Evolutionary conservation across 2,888 invertebrate species (phyloP).

Genomic region (Platerodrilus igneus): DNA sequence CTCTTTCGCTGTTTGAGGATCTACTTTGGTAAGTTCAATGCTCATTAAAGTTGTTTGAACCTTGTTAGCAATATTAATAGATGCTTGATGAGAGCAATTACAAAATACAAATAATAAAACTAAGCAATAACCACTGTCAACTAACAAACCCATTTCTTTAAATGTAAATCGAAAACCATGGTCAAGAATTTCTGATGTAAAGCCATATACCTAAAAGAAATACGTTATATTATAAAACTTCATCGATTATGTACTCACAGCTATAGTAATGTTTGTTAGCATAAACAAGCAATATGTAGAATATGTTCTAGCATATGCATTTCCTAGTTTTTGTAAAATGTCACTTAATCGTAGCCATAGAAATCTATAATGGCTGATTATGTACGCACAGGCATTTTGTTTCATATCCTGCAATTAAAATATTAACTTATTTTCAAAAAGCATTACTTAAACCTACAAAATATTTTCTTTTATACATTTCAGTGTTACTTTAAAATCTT

Average conservation of each 20-base stretch:
- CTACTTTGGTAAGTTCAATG: conserved; percentile 56
- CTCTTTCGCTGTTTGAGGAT: conserved; percentile 59
- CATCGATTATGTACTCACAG: conserved; percentile 41
- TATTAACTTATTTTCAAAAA: too few species aligned
- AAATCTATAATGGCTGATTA: conserved; percentile 58
- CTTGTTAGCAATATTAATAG: conserved; percentile 59
- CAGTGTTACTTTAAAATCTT: too few species aligned
- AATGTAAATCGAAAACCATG: conserved; percentile 62
- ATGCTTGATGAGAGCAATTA: conserved; percentile 63
- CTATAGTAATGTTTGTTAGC: conserved; percentile 64
- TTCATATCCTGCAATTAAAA: conserved; percentile 54
- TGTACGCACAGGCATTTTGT: conserved; percentile 52
- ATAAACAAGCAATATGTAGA: conserved; percentile 63
- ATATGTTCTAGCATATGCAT: conserved; percentile 64
- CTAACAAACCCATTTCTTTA: conserved; percentile 63
- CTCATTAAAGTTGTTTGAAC: conserved; percentile 59
- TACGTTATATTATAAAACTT: neutral
- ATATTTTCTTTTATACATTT: too few species aligned
- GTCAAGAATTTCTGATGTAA: conserved; percentile 62
- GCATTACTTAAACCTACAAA: too few species aligned
- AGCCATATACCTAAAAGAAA: conserved; percentile 53
- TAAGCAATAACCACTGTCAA: conserved; percentile 59
- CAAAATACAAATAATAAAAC: conserved; percentile 60
- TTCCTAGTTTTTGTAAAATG: conserved; percentile 60
- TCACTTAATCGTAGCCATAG: conserved; percentile 64